Evolutionary conservation across 2,797 vertebrate species (phyloP).

Genomic region (Choloepus didactylus): DNA sequence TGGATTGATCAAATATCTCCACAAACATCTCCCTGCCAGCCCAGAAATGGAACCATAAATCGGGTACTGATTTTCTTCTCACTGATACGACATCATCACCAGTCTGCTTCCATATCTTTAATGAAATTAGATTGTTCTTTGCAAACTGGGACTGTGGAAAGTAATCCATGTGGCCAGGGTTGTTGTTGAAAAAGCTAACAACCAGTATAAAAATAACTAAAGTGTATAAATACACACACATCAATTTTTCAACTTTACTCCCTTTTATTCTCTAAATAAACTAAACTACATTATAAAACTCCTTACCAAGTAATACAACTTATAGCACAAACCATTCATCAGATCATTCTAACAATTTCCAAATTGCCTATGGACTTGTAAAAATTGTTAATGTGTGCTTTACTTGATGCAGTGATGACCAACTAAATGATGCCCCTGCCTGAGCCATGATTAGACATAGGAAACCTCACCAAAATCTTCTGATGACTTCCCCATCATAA

Average conservation of each 20-base stretch:
- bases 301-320: neutral
- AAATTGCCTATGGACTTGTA: neutral
- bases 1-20: neutral
- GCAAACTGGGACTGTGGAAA: neutral
- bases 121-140: neutral
- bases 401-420: neutral
- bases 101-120: neutral
- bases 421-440: neutral
- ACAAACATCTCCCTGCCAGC: neutral
- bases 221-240: neutral
- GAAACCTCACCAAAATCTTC: neutral
- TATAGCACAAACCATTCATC: neutral
- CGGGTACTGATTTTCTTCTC: neutral
- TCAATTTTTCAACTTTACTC: neutral
- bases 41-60: neutral
- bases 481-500: neutral
- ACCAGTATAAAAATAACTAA: neutral
- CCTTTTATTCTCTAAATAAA: neutral
- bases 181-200: neutral
- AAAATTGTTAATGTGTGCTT: neutral
- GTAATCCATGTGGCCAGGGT: neutral
- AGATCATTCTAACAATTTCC: neutral
- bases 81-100: neutral
- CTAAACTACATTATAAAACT: neutral
- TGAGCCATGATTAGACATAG: neutral